Conservation (phyloP, 2,797 vertebrate genomes). For the Xerus rutilus region DNA sequence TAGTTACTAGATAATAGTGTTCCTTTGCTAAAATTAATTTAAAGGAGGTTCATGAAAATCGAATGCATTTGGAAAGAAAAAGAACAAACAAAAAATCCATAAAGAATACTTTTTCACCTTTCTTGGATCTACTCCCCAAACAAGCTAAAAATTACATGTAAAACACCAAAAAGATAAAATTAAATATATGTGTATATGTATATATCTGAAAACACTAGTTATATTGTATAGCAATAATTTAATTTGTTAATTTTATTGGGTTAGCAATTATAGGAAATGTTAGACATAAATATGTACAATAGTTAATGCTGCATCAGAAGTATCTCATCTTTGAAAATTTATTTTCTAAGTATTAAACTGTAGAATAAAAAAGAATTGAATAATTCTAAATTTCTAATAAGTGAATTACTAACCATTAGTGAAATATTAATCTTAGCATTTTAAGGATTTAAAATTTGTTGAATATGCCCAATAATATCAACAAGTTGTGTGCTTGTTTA, state of each 20-base stretch:
- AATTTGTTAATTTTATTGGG: not conserved
- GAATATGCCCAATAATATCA: not conserved
- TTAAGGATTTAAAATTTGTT: not conserved
- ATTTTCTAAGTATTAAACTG: not conserved
- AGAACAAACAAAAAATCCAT: not conserved
- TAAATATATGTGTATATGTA: not conserved
- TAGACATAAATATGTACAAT: not conserved
- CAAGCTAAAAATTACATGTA: not conserved
- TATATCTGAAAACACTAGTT: not conserved
- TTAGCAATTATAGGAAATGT: not conserved
- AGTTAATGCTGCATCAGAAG: not conserved
- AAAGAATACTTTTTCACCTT: not conserved
- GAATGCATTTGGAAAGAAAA: not conserved
- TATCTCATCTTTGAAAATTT: not conserved
- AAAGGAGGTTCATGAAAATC: not conserved
- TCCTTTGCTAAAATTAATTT: slow-evolving; percentile 10
- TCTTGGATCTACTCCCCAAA: not conserved
- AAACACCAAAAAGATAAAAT: not conserved
- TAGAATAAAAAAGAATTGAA: not conserved
- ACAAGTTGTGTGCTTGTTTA: not conserved
- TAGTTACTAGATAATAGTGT: not conserved
- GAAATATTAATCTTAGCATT: not conserved
- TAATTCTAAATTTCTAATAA: not conserved
- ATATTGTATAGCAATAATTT: not conserved
- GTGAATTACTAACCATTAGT: not conserved